Evolutionary conservation across 2,113 vertebrate genomes (phyloP), one percentile per base, ranked within the genome.

Genomic region (Gadus chalcogrammus): DNA sequence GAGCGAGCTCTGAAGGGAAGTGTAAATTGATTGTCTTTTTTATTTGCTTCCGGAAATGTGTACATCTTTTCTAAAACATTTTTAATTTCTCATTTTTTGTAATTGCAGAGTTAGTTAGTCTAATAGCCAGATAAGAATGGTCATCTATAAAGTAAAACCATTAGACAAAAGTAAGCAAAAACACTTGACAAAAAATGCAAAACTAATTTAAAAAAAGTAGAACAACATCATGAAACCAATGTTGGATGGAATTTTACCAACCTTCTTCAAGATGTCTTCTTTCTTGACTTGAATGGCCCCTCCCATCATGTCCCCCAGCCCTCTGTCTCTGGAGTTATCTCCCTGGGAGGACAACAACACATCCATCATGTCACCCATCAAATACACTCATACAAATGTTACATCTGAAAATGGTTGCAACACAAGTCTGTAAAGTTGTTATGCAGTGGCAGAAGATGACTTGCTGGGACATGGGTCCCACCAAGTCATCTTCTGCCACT

Each of bases 251-350:
- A 12, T 48, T 48, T 48, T 9, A 48, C 85, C 84, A 74, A 98
- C 96, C 91, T 91, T 90, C 87, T 88, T 94, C 77, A 97, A 86
- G 84, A 98, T 88, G 61, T 97, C 93, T 71, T 94, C 94, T 80
- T 92, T 96, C 86, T 93, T 96, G 68, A 94, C 72, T 88, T 98
- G 94, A 9, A 98, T 92, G 20, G 94, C 92, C 73, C 95, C 95
- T 20, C 90, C 90, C 97, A 98, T 99, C 95, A 99, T 98, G 73
- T 94, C 91, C 84, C 90, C 81, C 18, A 99, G 91, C 42, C 90
- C 97, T 65, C 87, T 91, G 0, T 83, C 84, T 85, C 93, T 93
- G 13, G 80, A 60, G 24, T 89, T 77, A 0, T 93, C 82, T 20
- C 42, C 70, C 97, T 99, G 78, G 65, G 74, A 78, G 62, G 69